A percentile compares a stretch with the other conserved stretches of the same genome.
These are phyloP conservation scores for Myrmecophaga tridactyla DNA, from an alignment of 2,113 vertebrate species.

Conservation along the genomic window DNA sequence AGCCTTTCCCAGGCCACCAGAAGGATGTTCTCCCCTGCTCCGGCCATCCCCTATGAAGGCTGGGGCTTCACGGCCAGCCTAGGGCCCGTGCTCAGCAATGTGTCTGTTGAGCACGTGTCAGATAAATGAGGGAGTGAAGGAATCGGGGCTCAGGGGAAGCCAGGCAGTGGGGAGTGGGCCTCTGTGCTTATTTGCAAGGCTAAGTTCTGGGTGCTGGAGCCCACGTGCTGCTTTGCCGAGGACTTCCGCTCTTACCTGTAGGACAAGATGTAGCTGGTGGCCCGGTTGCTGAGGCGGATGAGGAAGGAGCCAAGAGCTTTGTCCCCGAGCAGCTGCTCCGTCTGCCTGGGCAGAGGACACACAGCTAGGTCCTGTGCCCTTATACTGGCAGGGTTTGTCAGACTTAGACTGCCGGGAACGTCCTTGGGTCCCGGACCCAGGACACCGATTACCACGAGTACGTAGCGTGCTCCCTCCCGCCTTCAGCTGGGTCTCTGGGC, in stretches of 20 bases:
- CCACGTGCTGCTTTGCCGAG: background rate
- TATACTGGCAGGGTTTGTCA: background rate
- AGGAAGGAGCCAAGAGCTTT: slow-evolving; percentile 88
- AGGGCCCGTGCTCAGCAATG: background rate
- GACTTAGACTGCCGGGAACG: background rate
- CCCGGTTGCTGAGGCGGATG: slow-evolving; percentile 89
- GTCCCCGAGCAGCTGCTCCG: slow-evolving; percentile 86
- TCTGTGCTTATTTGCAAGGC: background rate
- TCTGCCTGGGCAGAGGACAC: slow-evolving; percentile 80
- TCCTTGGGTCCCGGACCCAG: background rate
- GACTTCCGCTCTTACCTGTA: slow-evolving; percentile 85
- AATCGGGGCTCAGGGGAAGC: background rate
- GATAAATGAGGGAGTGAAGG: background rate
- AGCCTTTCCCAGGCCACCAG: background rate
- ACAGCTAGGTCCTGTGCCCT: background rate
- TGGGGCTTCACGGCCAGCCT: too few relatives aligned
- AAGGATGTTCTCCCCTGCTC: background rate
- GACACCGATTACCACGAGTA: background rate
- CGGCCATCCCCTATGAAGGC: background rate
- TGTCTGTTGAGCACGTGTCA: background rate
- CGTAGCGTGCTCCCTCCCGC: background rate
- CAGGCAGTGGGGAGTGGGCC: background rate
- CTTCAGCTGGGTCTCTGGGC: background rate
- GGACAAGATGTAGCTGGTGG: slow-evolving; percentile 90
- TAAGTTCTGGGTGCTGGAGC: background rate